Base-by-base conservation (phyloP, 2,113 vertebrate genomes). In the Corythoichthys intestinalis region DNA sequence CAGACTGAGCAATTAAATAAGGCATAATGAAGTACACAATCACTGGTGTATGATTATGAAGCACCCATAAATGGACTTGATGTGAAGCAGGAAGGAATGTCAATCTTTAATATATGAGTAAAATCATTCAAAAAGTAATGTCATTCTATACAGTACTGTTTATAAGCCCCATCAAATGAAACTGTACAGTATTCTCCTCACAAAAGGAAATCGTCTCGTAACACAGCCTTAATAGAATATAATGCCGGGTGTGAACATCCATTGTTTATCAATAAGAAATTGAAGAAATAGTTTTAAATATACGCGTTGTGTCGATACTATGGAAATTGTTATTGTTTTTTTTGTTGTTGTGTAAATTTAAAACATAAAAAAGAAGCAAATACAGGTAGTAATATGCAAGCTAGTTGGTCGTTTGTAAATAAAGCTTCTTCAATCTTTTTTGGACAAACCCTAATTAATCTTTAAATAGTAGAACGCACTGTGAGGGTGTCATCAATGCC, bases 121-220 rank as follows among this genome's bases (percentile, higher is more conserved):
- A 77, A 83, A 83, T 70, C 67, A 71, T 80, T 81, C 72, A 17
- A 77, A 79, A 81, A 60, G 65, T 52, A 69, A 20, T 66, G 57
- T 63, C 67, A 6, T 10, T 44, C 9, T 68, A 37, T 37, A 5
- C n/a, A n/a, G 20, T 56, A 34, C 13, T 6, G 7, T 53, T 6
- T 20, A 12, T 4, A 35, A 65, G 56, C 20, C 47, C 56, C 56
- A 52, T 46, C 57, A 37, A 74, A 72, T 72, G 46, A 59, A 59
- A 77, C 20, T 2, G 14, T 44, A 44, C 41, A 44, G 41, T 14
- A 47, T 63, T 48, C 58, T 69, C 28, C 56, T 44, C 50, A 46
- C 38, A 62, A 73, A 70, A 35, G 38, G 15, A 71, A 70, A 76
- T 80, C 34, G 60, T 41, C 62, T 71, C 67, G 70, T 34, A 37